Base-by-base conservation (phyloP, 1,140 invertebrate species). In the Drosophila equinoxialis region DNA sequence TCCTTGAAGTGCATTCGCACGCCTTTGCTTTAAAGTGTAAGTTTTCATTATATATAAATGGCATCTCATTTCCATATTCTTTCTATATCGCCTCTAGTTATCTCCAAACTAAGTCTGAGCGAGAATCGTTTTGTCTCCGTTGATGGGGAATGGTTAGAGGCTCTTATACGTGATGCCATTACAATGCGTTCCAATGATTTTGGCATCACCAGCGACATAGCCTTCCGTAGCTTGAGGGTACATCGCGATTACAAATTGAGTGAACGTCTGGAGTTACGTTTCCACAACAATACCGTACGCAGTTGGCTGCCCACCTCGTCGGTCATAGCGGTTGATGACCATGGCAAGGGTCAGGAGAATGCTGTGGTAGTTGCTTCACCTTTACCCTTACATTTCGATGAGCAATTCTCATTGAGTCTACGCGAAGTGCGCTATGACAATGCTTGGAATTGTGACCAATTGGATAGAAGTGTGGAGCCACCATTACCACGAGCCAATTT, bases 21-120 rank as follows among this genome's bases (percentile, higher is more conserved):
- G 94, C 94, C 1, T 94, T 96, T 76, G 93, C 94, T 58, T 92
- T 92, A 33, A 91, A 90, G 68, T 79, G 91, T 92, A 78, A 79
- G 83, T 71, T 20, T 48, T 7, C 2, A 1, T 7, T 14, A n/a
- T 8, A 11, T 26, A 14, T 30, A 13, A 30, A 35, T 91, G 90
- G 81, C 41, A 78, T 91, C 17, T 84, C 76, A 10, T 51, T 23
- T 51, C 10, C 1, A 2, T 51, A 11, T 8, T 11, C 1, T 23
- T 10, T 23, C 20, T 23, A 23, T 26, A 11, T 30, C 11, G 14
- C 20, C 23, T 35, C 13, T 35, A 92, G 91, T 84, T 37, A 79
- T 91, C 17, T 90, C 77, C 13, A 91, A 91, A 61, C 62, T 92
- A 23, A 87, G 71, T 54, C 64, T 92, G 2, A 81, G 81, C 17